Conservation (phyloP, 2,888 invertebrate genomes). For the Abrostola tripartita region DNA sequence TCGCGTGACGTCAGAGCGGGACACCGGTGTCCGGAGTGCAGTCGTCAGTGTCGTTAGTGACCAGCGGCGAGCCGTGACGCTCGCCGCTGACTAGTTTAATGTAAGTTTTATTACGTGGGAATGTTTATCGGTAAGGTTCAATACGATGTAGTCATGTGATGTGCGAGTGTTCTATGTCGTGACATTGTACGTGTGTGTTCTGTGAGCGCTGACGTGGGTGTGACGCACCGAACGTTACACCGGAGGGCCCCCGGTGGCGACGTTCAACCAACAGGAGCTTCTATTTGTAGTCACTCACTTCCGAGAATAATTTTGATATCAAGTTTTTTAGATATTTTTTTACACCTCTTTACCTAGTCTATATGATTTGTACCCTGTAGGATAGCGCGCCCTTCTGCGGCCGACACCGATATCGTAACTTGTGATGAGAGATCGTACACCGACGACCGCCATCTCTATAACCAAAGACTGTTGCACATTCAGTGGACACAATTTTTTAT, state of each 20-base stretch:
- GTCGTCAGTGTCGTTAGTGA: conserved; percentile 14
- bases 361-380: conserved; percentile 57
- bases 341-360: conserved; percentile 69
- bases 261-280: conserved; percentile 48
- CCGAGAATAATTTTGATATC: conserved; percentile 64
- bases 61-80: conserved; percentile 1
- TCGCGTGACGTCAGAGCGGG: conserved; percentile 7
- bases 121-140: conserved; percentile 58
- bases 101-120: conserved; percentile 60
- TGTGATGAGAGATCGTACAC: conserved; percentile 32
- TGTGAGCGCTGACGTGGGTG: not conserved
- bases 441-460: conserved; percentile 40
- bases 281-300: conserved; percentile 50
- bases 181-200: conserved; percentile 20
- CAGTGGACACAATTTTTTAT: conserved; percentile 52
- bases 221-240: not conserved
- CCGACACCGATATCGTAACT: conserved; percentile 31
- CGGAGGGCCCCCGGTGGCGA: conserved; percentile 1
- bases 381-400: conserved; percentile 7
- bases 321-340: conserved; percentile 65
- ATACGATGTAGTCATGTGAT: conserved; percentile 35
- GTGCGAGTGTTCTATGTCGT: conserved; percentile 35
- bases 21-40: conserved; percentile 7
- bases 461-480: conserved; percentile 61
- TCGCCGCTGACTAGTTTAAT: conserved; percentile 37